Conservation (phyloP, 2,888 invertebrate species). For the Micropterix aruncella region DNA sequence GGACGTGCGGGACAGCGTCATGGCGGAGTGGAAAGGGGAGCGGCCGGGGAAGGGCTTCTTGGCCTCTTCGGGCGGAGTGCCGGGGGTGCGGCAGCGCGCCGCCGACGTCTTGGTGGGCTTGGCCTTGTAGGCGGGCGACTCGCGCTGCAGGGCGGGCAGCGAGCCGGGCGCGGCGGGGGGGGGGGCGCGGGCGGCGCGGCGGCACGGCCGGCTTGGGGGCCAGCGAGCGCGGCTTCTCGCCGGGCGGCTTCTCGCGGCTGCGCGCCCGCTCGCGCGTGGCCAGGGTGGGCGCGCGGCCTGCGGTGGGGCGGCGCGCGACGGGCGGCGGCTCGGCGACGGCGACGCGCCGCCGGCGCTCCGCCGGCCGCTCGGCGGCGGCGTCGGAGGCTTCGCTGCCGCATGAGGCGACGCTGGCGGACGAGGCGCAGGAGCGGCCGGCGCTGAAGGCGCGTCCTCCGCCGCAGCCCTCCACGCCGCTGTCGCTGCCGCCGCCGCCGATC, state of each 20-base stretch:
- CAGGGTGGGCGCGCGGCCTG: constrained; percentile 33
- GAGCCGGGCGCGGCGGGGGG: constrained; percentile 39
- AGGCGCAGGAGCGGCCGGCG: constrained; percentile 51
- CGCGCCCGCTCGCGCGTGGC: constrained; percentile 43
- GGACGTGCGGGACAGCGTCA: constrained; percentile 20
- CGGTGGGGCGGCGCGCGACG: constrained; percentile 35
- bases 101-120: constrained; percentile 39
- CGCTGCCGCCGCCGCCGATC: constrained; percentile 53
- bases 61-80: constrained; percentile 53
- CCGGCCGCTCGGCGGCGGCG: constrained; percentile 33
- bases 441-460: constrained; percentile 55
- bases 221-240: constrained; percentile 31
- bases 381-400: constrained; percentile 72
- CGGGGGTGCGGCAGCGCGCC: constrained; percentile 44
- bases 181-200: constrained; percentile 26
- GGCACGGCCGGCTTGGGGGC: constrained; percentile 31
- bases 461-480: constrained; percentile 66
- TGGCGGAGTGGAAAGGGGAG: constrained; percentile 12
- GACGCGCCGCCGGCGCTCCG: constrained; percentile 42
- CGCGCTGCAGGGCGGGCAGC: constrained; percentile 36
- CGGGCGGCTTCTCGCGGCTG: constrained; percentile 42
- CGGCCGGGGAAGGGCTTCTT: constrained; percentile 46
- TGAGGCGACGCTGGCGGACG: constrained; percentile 65
- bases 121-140: constrained; percentile 30
- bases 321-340: constrained; percentile 36